These are phyloP conservation scores for Achatina immaculata DNA, from an alignment of 1,140 invertebrate species.

Conservation along the genomic window DNA sequence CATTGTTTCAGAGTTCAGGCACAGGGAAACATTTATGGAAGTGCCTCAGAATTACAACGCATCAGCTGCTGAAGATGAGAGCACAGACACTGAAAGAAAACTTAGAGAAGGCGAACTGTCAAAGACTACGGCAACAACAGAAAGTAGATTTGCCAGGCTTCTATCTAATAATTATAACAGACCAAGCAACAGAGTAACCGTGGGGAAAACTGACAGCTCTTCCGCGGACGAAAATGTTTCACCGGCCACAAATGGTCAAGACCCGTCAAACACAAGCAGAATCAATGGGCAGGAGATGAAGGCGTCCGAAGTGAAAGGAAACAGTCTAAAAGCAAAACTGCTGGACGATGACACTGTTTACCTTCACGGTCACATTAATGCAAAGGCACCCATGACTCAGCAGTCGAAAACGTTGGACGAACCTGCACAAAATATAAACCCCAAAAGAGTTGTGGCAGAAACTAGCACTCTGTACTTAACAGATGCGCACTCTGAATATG, in stretches of 20 bases:
- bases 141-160: background rate
- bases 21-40: constrained; percentile 12
- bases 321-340: background rate
- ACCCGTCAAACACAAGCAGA: background rate
- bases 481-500: background rate
- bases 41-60: background rate
- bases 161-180: background rate
- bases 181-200: background rate
- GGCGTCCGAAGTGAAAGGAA: background rate
- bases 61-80: background rate
- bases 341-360: background rate
- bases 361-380: background rate
- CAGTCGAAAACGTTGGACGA: background rate
- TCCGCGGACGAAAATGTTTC: background rate
- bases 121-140: background rate
- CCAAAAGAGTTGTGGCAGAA: background rate
- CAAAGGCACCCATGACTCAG: background rate
- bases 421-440: background rate
- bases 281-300: background rate
- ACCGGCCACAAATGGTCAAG: background rate
- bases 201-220: background rate
- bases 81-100: background rate
- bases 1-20: constrained; percentile 18
- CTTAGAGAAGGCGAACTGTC: background rate
- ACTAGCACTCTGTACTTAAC: background rate